Evolutionary conservation across 2,888 invertebrate genomes (phyloP).

Genomic region (Eilema depressum): DNA sequence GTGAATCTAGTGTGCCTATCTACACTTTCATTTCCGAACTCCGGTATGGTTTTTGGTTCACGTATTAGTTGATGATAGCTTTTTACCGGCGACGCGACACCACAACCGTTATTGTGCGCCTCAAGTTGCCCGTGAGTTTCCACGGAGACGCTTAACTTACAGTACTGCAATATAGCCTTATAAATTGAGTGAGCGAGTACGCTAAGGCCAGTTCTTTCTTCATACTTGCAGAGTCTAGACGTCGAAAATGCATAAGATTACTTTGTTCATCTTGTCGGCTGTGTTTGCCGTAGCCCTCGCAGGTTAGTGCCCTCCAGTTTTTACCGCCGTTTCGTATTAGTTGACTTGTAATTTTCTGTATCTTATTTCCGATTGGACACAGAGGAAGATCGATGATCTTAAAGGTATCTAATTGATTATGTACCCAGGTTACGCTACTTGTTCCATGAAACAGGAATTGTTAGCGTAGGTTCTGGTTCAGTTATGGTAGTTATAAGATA

Average conservation of each 20-base stretch:
- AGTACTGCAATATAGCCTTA: conserved; percentile 63
- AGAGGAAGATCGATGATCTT: conserved; percentile 29
- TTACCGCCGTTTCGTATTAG: conserved; percentile 61
- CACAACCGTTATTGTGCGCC: conserved; percentile 72
- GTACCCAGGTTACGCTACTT: conserved; percentile 16
- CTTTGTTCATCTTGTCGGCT: conserved; percentile 72
- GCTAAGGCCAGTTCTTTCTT: conserved; percentile 72
- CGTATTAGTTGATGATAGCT: conserved; percentile 63
- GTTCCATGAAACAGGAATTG: conserved; percentile 8
- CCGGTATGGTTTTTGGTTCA: conserved; percentile 48
- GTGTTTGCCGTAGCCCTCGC: conserved; percentile 75
- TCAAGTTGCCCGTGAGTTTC: conserved; percentile 64
- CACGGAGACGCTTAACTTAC: conserved; percentile 54
- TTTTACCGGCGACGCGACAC: conserved; percentile 58
- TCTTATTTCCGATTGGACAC: conserved; percentile 62
- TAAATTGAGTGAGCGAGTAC: conserved; percentile 67
- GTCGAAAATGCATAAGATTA: conserved; percentile 72
- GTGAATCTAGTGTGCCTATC: not conserved
- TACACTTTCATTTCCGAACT: conserved; percentile 34
- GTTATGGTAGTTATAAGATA: not conserved
- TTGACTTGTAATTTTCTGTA: conserved; percentile 56
- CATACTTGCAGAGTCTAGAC: conserved; percentile 63
- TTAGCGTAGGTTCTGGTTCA: not conserved
- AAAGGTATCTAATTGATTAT: conserved; percentile 26
- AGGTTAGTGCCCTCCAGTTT: conserved; percentile 84